phyloP scores from a whole-genome alignment of 2,797 vertebrate species.

The Argentina silus region DNA sequence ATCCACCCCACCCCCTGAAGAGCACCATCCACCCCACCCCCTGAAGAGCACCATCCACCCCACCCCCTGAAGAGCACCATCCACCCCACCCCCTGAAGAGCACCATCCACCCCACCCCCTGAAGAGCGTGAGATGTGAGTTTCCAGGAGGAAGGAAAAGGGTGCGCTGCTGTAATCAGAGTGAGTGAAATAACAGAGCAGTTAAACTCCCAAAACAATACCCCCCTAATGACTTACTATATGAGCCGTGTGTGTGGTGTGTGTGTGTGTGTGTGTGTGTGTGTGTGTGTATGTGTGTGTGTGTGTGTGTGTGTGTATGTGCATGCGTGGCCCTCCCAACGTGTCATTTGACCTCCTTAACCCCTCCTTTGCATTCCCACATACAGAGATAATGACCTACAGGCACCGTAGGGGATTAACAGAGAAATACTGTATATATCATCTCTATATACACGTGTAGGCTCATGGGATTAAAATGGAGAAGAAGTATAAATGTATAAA shows the following conservation, averaged over 20 bases:
- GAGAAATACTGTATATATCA: constrained; percentile 29
- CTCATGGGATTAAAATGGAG: constrained; percentile 42
- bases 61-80: constrained; percentile 18
- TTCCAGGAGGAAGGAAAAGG: constrained; percentile 58
- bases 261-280: constrained; percentile 16
- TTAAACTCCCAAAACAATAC: constrained; percentile 35
- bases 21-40: constrained; percentile 5
- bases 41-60: constrained; percentile 5
- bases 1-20: constrained; percentile 13
- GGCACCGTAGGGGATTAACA: constrained; percentile 55
- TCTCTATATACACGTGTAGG: constrained; percentile 32
- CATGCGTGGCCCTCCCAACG: not conserved
- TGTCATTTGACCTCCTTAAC: constrained; percentile 25
- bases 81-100: constrained; percentile 8
- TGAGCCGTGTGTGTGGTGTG: not conserved
- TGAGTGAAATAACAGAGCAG: constrained; percentile 42
- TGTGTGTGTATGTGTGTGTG: constrained; percentile 26
- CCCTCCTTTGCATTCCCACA: constrained; percentile 28
- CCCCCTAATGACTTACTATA: constrained; percentile 33
- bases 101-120: not conserved
- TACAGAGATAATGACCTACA: constrained; percentile 42
- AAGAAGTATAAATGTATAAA: not conserved
- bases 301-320: constrained; percentile 2
- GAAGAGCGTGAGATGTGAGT: constrained; percentile 20
- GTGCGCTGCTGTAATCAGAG: constrained; percentile 48